Evolutionary conservation across 2,888 invertebrate genomes (phyloP).

Genomic region (Hirudinaria manillensis): DNA sequence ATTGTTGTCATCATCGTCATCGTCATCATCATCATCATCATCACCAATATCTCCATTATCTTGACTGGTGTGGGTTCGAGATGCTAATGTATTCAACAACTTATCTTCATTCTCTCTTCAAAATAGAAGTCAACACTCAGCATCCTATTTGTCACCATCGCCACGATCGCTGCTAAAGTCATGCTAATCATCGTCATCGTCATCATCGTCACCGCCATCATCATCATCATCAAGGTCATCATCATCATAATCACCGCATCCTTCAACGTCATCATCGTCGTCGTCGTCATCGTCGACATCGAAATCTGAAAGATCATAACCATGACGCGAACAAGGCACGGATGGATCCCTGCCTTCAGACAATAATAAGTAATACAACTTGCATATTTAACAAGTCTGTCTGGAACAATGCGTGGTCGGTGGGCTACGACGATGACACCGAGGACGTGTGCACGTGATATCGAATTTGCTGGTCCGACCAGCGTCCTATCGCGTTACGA

Average conservation of each 20-base stretch:
- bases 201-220: not conserved
- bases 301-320: not conserved
- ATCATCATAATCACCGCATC: not conserved
- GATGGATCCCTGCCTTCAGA: not conserved
- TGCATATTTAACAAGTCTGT: constrained; percentile 13
- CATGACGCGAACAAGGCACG: not conserved
- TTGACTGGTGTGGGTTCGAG: not conserved
- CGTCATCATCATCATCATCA: not conserved
- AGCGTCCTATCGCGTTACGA: no score
- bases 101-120: no score
- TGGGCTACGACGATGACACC: not conserved
- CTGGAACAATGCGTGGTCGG: not conserved
- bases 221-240: not conserved
- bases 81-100: no score
- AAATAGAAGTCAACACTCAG: no score
- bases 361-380: not conserved
- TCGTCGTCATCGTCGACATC: constrained; percentile 18
- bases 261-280: constrained; percentile 6
- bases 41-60: not conserved
- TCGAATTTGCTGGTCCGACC: no score
- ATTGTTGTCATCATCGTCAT: not conserved
- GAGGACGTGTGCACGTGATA: not conserved
- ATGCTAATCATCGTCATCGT: not conserved
- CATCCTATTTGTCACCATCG: not conserved
- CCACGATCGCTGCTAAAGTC: not conserved